Evolutionary conservation across 2,888 invertebrate species (phyloP).

Genomic region (Agrotis puta): DNA sequence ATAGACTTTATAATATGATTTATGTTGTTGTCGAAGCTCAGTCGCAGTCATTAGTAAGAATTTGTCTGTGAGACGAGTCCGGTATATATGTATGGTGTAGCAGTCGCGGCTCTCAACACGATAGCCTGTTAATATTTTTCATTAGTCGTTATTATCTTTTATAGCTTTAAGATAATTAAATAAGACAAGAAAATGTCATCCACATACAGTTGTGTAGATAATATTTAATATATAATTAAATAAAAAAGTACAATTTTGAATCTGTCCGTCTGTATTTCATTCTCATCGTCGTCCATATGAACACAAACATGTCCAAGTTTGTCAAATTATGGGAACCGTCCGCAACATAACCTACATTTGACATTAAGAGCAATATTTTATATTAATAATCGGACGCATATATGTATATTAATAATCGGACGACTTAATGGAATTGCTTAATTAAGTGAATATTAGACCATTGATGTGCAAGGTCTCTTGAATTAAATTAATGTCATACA

Average conservation of each 20-base stretch:
- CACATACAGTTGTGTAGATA: slow-evolving; percentile 11
- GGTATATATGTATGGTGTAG: slow-evolving; percentile 32
- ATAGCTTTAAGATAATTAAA: slow-evolving; percentile 46
- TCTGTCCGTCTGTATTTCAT: slow-evolving; percentile 7
- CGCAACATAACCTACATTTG: slow-evolving; percentile 28
- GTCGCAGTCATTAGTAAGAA: slow-evolving; percentile 42
- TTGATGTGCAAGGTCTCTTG: slow-evolving; percentile 41
- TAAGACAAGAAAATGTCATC: slow-evolving; percentile 26
- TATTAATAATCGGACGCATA: slow-evolving; percentile 51
- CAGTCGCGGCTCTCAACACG: slow-evolving; percentile 35
- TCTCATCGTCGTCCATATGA: not conserved
- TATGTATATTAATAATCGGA: slow-evolving; percentile 57
- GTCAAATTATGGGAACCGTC: slow-evolving; percentile 19
- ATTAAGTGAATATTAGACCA: slow-evolving; percentile 55
- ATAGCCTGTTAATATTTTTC: slow-evolving; percentile 50
- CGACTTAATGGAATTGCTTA: slow-evolving; percentile 56
- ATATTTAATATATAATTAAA: slow-evolving; percentile 23
- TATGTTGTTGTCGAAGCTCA: slow-evolving; percentile 49
- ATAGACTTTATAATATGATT: slow-evolving; percentile 56
- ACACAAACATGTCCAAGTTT: slow-evolving; percentile 16
- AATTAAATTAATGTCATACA: slow-evolving; percentile 57
- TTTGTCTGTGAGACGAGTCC: slow-evolving; percentile 26
- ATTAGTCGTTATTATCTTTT: slow-evolving; percentile 42
- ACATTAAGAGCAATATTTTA: slow-evolving; percentile 42
- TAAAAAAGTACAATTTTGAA: not conserved